phyloP scores from a whole-genome alignment of 2,888 invertebrate species.

The Perizoma flavofasciatum region DNA sequence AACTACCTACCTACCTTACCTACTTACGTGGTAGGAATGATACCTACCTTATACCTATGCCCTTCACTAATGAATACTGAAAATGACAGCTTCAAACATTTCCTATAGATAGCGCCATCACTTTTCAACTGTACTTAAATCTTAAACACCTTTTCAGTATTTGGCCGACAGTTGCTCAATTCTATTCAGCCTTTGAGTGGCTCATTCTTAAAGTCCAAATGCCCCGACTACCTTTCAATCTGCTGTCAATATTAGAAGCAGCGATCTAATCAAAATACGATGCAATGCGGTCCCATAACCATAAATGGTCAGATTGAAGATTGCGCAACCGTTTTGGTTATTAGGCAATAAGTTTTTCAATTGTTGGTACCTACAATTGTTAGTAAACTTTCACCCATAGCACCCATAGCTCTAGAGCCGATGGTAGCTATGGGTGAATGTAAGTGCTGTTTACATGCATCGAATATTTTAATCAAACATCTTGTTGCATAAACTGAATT shows the following conservation, averaged over 20 bases:
- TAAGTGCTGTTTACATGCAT: neutral
- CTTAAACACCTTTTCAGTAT: no score
- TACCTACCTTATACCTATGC: no score
- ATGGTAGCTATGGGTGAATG: no score
- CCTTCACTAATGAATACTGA: no score
- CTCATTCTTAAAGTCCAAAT: no score
- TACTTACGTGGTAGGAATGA: no score
- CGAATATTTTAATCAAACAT: neutral
- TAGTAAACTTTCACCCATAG: conserved; percentile 47
- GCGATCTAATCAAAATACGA: conserved; percentile 23
- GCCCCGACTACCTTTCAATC: conserved; percentile 5
- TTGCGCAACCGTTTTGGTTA: conserved; percentile 40
- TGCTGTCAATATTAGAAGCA: conserved; percentile 21
- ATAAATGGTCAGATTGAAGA: conserved; percentile 38
- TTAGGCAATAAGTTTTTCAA: conserved; percentile 36
- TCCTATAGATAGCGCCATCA: no score
- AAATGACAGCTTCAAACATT: no score
- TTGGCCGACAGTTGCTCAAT: no score
- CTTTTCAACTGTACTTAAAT: no score
- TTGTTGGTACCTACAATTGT: conserved; percentile 41
- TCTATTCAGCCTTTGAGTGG: no score
- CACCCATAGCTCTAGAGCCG: conserved; percentile 12
- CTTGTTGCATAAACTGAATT: conserved; percentile 4
- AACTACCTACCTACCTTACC: no score
- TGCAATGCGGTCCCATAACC: conserved; percentile 36